Percentiles rank a stretch among this genome's conserved stretches.
Evolutionary conservation across 2,888 invertebrate species (phyloP).

Genomic region (Xestia sexstrigata): DNA sequence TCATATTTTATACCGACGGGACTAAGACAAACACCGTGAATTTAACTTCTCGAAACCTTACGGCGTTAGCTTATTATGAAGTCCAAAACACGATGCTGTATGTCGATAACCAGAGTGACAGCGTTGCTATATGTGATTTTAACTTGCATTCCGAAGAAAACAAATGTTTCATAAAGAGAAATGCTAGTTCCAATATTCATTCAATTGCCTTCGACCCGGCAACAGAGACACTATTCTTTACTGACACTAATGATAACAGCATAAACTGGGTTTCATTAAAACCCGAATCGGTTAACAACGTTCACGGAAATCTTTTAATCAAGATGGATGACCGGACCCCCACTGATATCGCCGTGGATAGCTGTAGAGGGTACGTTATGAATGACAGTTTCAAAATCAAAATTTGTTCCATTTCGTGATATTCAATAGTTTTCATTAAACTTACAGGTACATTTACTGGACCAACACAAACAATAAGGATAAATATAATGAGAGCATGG

Average conservation of each 20-base stretch:
- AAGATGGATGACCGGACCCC: neutral
- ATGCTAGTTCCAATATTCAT: neutral
- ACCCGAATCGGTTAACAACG: neutral
- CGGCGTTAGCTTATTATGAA: neutral
- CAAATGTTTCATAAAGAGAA: neutral
- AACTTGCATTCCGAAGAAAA: neutral
- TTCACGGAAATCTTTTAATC: neutral
- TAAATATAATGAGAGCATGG: neutral
- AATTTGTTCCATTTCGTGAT: neutral
- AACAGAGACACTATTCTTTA: neutral
- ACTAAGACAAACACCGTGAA: neutral
- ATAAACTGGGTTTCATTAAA: neutral
- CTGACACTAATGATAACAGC: neutral
- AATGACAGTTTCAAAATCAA: neutral
- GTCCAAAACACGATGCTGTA: neutral
- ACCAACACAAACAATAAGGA: neutral
- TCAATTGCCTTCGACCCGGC: neutral
- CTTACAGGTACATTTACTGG: neutral
- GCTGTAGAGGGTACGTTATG: neutral
- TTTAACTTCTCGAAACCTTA: neutral
- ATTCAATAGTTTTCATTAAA: neutral
- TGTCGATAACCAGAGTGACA: neutral
- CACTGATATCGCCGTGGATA: neutral
- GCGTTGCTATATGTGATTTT: neutral
- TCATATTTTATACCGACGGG: neutral